phyloP scores from a whole-genome alignment of 2,888 invertebrate species.

The Pachydiplax longipennis region DNA sequence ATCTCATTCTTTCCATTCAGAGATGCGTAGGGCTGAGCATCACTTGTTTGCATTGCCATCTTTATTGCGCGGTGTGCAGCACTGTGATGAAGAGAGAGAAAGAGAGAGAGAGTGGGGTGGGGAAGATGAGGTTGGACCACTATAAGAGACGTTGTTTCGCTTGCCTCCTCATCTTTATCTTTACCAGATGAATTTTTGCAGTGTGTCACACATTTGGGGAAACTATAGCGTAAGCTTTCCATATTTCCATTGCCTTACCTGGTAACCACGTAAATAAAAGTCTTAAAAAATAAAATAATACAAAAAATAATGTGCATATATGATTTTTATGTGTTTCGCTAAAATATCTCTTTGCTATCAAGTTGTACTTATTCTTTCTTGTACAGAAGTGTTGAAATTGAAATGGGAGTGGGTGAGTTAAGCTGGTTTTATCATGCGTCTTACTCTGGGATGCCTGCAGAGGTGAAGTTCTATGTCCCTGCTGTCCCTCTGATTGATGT shows the following conservation, averaged over 20 bases:
- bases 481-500: constrained; percentile 23
- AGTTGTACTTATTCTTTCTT: constrained; percentile 63
- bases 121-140: constrained; percentile 16
- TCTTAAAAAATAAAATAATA: constrained; percentile 44
- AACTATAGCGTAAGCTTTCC: constrained; percentile 40
- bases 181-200: constrained; percentile 13
- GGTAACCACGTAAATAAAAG: constrained; percentile 33
- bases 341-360: constrained; percentile 61
- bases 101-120: background rate
- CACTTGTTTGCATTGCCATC: background rate
- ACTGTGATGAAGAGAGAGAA: background rate
- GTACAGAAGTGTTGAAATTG: constrained; percentile 62
- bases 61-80: background rate
- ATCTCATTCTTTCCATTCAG: background rate
- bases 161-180: constrained; percentile 23
- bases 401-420: constrained; percentile 51
- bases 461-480: background rate
- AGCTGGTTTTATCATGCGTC: constrained; percentile 15
- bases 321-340: constrained; percentile 54
- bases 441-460: background rate
- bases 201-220: constrained; percentile 32
- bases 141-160: constrained; percentile 21
- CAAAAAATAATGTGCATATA: constrained; percentile 46
- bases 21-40: background rate
- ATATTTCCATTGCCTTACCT: constrained; percentile 45